Evolutionary conservation across 64 coral and sea anemone species (phyloP).

Genomic region (Stichodactyla mertensii): DNA sequence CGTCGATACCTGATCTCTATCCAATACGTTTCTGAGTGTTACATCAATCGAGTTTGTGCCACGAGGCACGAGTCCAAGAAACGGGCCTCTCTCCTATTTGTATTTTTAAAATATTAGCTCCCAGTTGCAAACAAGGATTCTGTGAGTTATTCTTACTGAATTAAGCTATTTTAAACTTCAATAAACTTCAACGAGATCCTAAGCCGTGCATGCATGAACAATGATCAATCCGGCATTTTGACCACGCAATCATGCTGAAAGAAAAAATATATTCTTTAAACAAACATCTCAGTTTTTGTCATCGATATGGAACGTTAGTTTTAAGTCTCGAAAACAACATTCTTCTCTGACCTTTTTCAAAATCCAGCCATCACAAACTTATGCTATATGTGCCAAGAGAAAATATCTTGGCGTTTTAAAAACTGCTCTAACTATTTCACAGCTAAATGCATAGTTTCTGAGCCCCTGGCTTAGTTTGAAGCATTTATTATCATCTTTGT

Average conservation of each 20-base stretch:
- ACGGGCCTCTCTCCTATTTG: not conserved
- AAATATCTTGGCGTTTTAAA: not conserved
- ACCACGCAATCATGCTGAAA: not conserved
- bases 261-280: not conserved
- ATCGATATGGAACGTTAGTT: too few species aligned
- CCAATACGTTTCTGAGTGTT: not conserved
- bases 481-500: not conserved
- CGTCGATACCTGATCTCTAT: not conserved
- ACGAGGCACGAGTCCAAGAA: not conserved
- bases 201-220: not conserved
- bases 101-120: not conserved
- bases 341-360: not conserved
- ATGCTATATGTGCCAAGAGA: not conserved
- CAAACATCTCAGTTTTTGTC: not conserved
- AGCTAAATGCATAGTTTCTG: not conserved
- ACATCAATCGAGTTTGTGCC: not conserved
- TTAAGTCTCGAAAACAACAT: not conserved
- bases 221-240: not conserved
- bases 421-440: not conserved
- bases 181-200: not conserved
- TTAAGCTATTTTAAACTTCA: not conserved
- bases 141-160: not conserved
- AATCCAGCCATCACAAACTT: too few species aligned
- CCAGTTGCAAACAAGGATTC: not conserved
- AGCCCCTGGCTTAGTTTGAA: not conserved